These are phyloP conservation scores for Anneissia japonica DNA, from an alignment of 35 echinoderm and acorn worm species.

Conservation along the genomic window DNA sequence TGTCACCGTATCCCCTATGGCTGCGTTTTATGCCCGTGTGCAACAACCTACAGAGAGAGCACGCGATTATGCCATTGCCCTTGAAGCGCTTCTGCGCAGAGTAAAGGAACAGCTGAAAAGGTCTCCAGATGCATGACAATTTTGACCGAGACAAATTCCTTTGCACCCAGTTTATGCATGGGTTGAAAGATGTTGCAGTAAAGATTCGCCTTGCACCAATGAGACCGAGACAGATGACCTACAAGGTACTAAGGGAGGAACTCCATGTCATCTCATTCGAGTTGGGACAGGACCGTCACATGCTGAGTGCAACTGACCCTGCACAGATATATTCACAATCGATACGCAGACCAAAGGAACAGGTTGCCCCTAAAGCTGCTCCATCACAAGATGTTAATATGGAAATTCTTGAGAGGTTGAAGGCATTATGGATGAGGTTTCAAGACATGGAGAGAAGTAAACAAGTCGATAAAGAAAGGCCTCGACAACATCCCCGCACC, in stretches of 20 bases:
- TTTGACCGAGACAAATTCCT: background rate
- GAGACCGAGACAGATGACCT: slow-evolving; percentile 12
- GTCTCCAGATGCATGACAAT: too few relatives aligned
- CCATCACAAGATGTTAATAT: background rate
- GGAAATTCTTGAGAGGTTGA: background rate
- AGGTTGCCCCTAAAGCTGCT: too few relatives aligned
- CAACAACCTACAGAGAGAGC: background rate
- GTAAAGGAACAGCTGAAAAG: background rate
- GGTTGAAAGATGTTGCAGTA: too few relatives aligned
- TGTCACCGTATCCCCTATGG: background rate
- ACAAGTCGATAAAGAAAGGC: background rate
- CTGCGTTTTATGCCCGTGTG: background rate
- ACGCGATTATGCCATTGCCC: background rate
- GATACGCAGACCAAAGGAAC: too few relatives aligned
- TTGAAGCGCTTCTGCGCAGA: background rate
- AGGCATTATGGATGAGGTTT: background rate
- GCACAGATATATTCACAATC: too few relatives aligned
- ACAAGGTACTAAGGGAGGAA: background rate
- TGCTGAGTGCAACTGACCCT: too few relatives aligned
- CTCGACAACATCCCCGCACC: background rate
- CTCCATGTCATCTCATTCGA: background rate
- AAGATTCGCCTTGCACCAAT: too few relatives aligned
- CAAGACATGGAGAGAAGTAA: background rate
- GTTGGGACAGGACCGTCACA: background rate
- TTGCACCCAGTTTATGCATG: too few relatives aligned